phyloP scores from a whole-genome alignment of 2,113 vertebrate genomes.

The Delphinapterus leucas region DNA sequence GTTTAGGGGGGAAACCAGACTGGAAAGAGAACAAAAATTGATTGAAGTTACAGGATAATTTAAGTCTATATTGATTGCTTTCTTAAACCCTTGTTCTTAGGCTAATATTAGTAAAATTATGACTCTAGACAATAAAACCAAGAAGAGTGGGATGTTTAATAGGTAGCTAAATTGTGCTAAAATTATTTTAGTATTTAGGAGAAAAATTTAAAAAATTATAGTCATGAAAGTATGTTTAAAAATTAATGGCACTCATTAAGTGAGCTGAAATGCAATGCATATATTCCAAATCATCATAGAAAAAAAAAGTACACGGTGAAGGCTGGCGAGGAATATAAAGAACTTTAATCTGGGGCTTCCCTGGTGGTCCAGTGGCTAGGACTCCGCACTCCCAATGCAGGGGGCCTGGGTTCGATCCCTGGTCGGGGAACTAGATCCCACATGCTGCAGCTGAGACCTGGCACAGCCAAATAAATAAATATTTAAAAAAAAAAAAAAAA shows the following conservation, averaged over 20 bases:
- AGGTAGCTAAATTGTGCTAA: background rate
- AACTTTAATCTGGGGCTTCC: background rate
- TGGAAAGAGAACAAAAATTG: background rate
- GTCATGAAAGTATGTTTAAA: background rate
- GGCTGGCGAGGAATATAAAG: background rate
- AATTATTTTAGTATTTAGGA: background rate
- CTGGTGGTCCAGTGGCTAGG: too few species aligned
- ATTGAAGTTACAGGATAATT: background rate
- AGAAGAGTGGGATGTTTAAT: background rate
- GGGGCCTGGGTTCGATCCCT: too few species aligned
- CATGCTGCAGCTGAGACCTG: too few species aligned
- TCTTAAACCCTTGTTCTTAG: background rate
- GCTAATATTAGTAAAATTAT: background rate
- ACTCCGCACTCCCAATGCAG: too few species aligned
- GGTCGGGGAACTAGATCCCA: too few species aligned
- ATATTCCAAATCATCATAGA: background rate
- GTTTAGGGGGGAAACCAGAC: background rate
- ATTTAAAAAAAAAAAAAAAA: background rate
- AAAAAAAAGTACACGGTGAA: background rate
- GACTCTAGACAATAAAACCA: background rate
- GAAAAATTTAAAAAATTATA: background rate
- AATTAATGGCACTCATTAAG: background rate
- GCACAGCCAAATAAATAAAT: too few species aligned
- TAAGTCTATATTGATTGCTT: background rate
- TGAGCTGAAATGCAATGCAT: background rate